These are phyloP conservation scores for Clarias platycephalus DNA, from an alignment of 2,797 vertebrate species.

Conservation along the genomic window DNA sequence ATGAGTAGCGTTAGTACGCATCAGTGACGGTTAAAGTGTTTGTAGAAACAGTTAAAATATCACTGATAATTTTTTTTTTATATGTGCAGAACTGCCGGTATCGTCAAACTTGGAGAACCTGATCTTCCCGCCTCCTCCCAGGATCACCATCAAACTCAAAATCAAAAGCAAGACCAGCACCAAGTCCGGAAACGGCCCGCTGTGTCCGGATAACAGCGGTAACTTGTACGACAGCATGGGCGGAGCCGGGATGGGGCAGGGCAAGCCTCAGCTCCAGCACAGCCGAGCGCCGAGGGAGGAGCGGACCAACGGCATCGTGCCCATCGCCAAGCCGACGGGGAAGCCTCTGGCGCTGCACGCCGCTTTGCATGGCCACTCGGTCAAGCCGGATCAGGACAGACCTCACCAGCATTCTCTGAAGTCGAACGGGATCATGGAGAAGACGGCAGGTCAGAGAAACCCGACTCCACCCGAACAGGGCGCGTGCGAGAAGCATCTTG, in stretches of 20 bases:
- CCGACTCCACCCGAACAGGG: constrained; percentile 72
- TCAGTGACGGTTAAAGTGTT: too few relatives aligned
- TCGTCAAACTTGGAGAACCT: constrained; percentile 84
- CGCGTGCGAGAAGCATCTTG: constrained; percentile 70
- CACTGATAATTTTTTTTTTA: background rate
- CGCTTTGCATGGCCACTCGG: constrained; percentile 82
- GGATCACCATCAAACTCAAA: constrained; percentile 95
- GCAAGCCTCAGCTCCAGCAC: constrained; percentile 78
- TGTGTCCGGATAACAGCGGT: constrained; percentile 78
- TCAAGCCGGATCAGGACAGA: constrained; percentile 76
- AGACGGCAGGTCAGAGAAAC: constrained; percentile 78
- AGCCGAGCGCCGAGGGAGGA: constrained; percentile 75
- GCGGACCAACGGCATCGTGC: constrained; percentile 78
- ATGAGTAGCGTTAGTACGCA: too few relatives aligned
- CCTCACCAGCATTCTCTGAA: constrained; percentile 62
- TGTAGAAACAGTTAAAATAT: too few relatives aligned
- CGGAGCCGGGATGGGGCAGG: constrained; percentile 72
- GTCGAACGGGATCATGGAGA: constrained; percentile 82
- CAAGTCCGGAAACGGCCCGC: constrained; percentile 80
- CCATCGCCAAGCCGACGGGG: constrained; percentile 71
- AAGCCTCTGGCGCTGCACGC: constrained; percentile 85
- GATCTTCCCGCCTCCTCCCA: constrained; percentile 86
- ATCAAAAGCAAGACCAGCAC: constrained; percentile 82
- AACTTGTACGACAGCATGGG: constrained; percentile 64
- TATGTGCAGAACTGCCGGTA: constrained; percentile 78